These are phyloP conservation scores for Byasa hedistus DNA, from an alignment of 2,888 invertebrate species.

Conservation along the genomic window DNA sequence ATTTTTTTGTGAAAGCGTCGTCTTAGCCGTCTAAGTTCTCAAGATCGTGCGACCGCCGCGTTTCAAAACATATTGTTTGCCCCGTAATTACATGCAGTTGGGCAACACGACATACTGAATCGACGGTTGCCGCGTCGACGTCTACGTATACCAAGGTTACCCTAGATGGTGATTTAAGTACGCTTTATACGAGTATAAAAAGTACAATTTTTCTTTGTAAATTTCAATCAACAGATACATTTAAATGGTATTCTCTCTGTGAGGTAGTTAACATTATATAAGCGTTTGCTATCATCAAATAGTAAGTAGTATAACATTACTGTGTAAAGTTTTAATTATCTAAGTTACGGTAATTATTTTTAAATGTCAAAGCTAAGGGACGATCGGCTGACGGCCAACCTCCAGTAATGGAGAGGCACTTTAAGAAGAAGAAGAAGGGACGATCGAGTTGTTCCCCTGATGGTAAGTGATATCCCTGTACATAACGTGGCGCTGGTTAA, in stretches of 20 bases:
- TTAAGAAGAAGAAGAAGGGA: too few species aligned
- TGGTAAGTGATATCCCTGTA: too few species aligned
- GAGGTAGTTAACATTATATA: too few species aligned
- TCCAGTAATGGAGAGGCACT: too few species aligned
- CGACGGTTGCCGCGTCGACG: constrained; percentile 28
- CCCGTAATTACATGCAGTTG: constrained; percentile 54
- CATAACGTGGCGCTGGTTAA: too few species aligned
- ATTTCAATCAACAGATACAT: neutral
- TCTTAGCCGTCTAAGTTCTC: constrained; percentile 41
- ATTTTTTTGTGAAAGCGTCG: constrained; percentile 34
- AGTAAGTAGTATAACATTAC: too few species aligned
- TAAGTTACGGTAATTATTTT: too few species aligned
- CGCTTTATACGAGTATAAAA: neutral
- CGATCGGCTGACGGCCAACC: too few species aligned
- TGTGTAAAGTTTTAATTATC: too few species aligned
- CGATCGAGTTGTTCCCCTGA: too few species aligned
- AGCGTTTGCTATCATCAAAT: too few species aligned
- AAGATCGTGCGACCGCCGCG: constrained; percentile 60
- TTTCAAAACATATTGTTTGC: constrained; percentile 67
- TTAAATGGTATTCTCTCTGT: neutral
- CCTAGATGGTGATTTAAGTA: neutral
- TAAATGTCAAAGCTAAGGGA: too few species aligned
- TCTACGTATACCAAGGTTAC: constrained; percentile 37
- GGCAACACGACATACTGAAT: constrained; percentile 41
- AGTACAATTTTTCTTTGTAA: neutral